Base-by-base conservation (phyloP, 2,797 vertebrate species). In the Enteromius paludinosus region DNA sequence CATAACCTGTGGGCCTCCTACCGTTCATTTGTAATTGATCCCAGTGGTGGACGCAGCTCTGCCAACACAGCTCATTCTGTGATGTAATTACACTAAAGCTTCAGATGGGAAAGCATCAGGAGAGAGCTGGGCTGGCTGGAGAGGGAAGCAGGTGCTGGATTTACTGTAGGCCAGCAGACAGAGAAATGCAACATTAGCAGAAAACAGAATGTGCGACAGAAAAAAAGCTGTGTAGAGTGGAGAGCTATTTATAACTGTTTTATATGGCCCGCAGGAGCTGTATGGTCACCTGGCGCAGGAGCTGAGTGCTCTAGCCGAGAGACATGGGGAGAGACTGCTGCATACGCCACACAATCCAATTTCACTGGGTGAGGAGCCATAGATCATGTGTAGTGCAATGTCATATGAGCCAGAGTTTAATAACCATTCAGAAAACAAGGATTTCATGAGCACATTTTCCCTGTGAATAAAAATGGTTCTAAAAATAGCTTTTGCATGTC, bases 341-440 rank as follows among this genome's bases (percentile, higher is more conserved):
- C 90, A 96, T 78, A 99, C 97, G 76, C 94, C 97, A 65, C 97
- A 97, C 89, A 99, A 99, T 90, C 96, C 97, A 81, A 97, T 99
- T 90, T 99, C 98, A 59, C 93, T 99, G 90, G 97, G 98, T 99
- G 94, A 91, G 92, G 72, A 25, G 61, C 66, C 9, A 52, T 35
- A n/a, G 71, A 30, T 54, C 14, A 81, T 71, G 35, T 20, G 11
- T n/a, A 52, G 18, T 52, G 70, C 70, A 6, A 20, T 33, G 69
- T 52, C 25, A 14, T 30, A 14, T 3, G 20, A 73, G 70, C 18
- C 33, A 54, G 18, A n/a, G 25, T n/a, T 54, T 11, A 28, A 30
- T 5, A 49, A 70, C n/a, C 8, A 23, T 28, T 70, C 3, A 71
- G 0, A 11, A 15, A 72, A 72, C 47, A 72, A n/a, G 5, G 18